A percentile compares a stretch with the other conserved stretches of the same genome.
Conservation (phyloP, 2,113 vertebrate genomes). For the Gopherus evgoodei region DNA sequence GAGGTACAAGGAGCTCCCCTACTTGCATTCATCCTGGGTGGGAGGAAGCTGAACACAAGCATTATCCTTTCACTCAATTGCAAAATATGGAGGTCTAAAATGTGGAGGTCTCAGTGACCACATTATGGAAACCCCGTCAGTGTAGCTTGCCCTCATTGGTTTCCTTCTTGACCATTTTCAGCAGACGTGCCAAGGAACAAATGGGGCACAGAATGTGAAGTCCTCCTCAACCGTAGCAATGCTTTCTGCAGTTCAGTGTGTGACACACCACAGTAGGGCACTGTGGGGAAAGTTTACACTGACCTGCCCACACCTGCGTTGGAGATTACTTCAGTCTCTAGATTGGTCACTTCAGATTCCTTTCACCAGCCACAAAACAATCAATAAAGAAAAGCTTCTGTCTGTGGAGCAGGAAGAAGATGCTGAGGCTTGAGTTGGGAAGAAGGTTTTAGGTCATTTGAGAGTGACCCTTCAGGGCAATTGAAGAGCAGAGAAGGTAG, state of each 20-base stretch:
- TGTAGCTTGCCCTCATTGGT: background rate
- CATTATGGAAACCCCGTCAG: background rate
- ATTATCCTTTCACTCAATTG: background rate
- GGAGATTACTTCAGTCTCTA: background rate
- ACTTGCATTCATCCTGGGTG: background rate
- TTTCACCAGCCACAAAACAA: background rate
- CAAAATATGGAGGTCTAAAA: background rate
- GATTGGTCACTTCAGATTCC: background rate
- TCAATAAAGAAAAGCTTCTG: background rate
- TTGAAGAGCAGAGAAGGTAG: background rate
- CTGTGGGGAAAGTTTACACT: background rate
- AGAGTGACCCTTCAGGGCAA: background rate
- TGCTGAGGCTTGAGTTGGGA: background rate
- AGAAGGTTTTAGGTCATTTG: background rate
- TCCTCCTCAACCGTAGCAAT: constrained; percentile 11
- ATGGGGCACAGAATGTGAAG: background rate
- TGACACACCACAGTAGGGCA: background rate
- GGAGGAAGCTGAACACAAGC: background rate
- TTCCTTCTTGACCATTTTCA: background rate
- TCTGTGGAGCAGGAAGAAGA: background rate
- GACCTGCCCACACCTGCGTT: background rate
- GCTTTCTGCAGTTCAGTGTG: background rate
- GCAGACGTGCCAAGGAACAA: background rate
- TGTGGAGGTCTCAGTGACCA: background rate
- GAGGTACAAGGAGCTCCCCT: background rate